phyloP scores from a whole-genome alignment of 2,113 vertebrate genomes.

The Spea bombifrons region DNA sequence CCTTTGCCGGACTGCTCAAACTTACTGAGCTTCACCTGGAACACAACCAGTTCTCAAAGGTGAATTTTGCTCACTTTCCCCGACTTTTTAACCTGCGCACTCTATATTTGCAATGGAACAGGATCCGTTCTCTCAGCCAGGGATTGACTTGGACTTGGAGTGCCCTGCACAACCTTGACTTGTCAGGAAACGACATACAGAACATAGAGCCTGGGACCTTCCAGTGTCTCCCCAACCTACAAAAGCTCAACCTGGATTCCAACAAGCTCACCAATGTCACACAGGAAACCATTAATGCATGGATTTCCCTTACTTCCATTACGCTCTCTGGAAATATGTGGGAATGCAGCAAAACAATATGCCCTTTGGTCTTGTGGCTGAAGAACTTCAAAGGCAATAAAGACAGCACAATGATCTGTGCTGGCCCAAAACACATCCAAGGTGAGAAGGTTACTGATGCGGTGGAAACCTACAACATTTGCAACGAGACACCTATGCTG shows the following conservation, averaged over 20 bases:
- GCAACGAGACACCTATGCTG: conserved; percentile 73
- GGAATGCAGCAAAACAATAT: conserved; percentile 90
- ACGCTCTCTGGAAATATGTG: conserved; percentile 92
- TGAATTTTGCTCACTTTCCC: conserved; percentile 94
- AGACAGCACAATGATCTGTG: conserved; percentile 90
- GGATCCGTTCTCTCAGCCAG: conserved; percentile 85
- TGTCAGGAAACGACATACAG: conserved; percentile 91
- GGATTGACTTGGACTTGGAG: conserved; percentile 96
- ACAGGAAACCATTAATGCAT: conserved; percentile 84
- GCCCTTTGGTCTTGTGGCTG: conserved; percentile 88
- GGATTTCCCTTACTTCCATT: conserved; percentile 94
- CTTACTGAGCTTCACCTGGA: conserved; percentile 92
- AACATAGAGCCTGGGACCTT: conserved; percentile 83
- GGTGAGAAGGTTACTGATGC: conserved; percentile 93
- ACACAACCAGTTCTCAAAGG: conserved; percentile 96
- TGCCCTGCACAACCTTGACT: conserved; percentile 94
- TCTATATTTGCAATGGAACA: conserved; percentile 94
- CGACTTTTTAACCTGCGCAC: conserved; percentile 91
- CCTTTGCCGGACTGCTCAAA: conserved; percentile 91
- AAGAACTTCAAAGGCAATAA: conserved; percentile 93
- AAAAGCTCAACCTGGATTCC: conserved; percentile 94
- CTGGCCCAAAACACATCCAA: conserved; percentile 88
- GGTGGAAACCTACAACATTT: conserved; percentile 85
- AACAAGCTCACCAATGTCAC: conserved; percentile 95
- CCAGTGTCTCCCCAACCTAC: conserved; percentile 91